Conservation (phyloP, 1,140 invertebrate genomes). For the Maniola jurtina region DNA sequence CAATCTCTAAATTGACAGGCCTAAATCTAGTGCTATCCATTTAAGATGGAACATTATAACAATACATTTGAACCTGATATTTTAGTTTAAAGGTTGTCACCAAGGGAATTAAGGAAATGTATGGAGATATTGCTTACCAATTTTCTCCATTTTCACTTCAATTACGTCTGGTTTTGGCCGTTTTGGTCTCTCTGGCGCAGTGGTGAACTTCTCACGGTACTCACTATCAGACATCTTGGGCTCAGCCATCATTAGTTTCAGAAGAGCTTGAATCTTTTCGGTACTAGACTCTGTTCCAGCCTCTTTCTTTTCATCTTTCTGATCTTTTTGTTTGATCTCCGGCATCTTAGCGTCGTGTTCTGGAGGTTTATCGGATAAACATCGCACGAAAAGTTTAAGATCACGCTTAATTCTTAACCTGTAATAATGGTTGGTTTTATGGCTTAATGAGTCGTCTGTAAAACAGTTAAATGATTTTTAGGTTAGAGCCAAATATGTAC, state of each 20-base stretch:
- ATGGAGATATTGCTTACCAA: slow-evolving; percentile 38
- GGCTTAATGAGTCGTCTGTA: background rate
- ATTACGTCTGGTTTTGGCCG: slow-evolving; percentile 51
- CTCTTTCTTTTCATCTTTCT: slow-evolving; percentile 37
- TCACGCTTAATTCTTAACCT: slow-evolving; percentile 59
- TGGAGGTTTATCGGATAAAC: slow-evolving; percentile 60
- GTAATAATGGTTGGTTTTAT: slow-evolving; percentile 16
- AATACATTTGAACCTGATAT: too few species aligned
- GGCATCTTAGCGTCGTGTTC: slow-evolving; percentile 49
- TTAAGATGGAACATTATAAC: too few species aligned
- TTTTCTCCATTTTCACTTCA: slow-evolving; percentile 62
- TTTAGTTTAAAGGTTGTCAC: too few species aligned
- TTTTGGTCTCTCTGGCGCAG: slow-evolving; percentile 53
- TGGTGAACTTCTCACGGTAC: slow-evolving; percentile 60
- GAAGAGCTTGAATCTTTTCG: slow-evolving; percentile 68
- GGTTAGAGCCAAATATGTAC: background rate
- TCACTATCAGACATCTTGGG: slow-evolving; percentile 60
- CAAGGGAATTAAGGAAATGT: background rate
- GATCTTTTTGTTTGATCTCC: slow-evolving; percentile 38
- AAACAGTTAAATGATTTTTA: background rate
- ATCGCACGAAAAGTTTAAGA: slow-evolving; percentile 51
- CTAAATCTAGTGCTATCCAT: too few species aligned
- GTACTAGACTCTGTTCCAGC: slow-evolving; percentile 40
- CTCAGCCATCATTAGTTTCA: slow-evolving; percentile 69
- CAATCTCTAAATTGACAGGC: too few species aligned